Evolutionary conservation across 2,888 invertebrate genomes (phyloP).

Genomic region (Lithophane semibrunnea): DNA sequence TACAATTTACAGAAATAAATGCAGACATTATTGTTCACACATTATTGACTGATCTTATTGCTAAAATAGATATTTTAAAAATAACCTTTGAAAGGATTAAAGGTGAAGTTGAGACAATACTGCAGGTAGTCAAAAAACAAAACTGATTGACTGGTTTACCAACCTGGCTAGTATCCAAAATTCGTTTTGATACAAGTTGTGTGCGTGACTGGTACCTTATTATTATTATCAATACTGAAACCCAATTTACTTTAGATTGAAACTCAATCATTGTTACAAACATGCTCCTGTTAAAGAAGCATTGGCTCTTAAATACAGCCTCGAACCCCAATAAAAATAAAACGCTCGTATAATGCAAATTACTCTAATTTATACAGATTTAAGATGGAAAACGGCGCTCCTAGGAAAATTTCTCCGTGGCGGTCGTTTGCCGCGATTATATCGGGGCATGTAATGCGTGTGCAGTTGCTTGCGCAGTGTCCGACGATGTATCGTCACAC

Average conservation of each 20-base stretch:
- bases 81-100: too few relatives aligned
- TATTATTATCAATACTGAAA: neutral
- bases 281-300: neutral
- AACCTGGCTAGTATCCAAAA: too few relatives aligned
- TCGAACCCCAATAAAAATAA: conserved; percentile 56
- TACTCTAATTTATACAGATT: conserved; percentile 79
- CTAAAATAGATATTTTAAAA: too few relatives aligned
- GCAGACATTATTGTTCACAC: too few relatives aligned
- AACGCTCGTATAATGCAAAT: conserved; percentile 73
- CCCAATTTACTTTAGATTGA: neutral
- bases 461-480: conserved; percentile 76
- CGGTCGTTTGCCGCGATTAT: conserved; percentile 83
- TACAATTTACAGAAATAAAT: too few relatives aligned
- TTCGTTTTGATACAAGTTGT: neutral
- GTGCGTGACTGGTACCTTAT: neutral
- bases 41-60: too few relatives aligned
- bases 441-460: conserved; percentile 83
- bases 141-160: too few relatives aligned
- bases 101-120: too few relatives aligned
- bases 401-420: conserved; percentile 79
- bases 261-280: neutral
- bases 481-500: conserved; percentile 66
- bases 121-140: too few relatives aligned
- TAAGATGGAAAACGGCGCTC: conserved; percentile 79
- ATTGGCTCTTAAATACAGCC: conserved; percentile 19